Conservation (phyloP, 1,140 invertebrate genomes). For the Diachasmimorpha longicaudata region DNA sequence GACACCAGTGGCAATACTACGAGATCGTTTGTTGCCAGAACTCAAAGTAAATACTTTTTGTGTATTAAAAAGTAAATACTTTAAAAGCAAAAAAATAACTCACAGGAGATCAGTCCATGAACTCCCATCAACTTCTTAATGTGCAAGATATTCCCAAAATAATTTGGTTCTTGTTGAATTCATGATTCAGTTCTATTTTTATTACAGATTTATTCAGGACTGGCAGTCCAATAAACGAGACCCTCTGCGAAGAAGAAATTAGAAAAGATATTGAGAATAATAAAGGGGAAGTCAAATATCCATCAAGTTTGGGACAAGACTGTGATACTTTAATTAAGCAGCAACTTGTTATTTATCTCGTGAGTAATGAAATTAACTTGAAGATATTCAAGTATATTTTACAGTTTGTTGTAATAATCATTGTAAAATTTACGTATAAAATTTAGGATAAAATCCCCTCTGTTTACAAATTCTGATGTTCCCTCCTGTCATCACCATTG, state of each 20-base stretch:
- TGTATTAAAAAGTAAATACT: no score
- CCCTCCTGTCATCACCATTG: neutral
- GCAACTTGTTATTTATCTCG: slow-evolving; percentile 69
- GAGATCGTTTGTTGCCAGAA: slow-evolving; percentile 1
- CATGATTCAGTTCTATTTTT: neutral
- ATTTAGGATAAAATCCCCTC: no score
- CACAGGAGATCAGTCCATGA: no score
- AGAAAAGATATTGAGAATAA: slow-evolving; percentile 65
- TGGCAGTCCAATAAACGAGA: slow-evolving; percentile 1
- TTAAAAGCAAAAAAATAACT: no score
- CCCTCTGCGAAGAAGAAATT: slow-evolving; percentile 62
- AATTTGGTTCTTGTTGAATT: no score
- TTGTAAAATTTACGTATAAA: no score
- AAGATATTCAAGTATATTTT: no score
- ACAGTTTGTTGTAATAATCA: no score
- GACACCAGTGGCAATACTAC: slow-evolving; percentile 14
- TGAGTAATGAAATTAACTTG: no score
- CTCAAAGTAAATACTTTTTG: slow-evolving; percentile 1
- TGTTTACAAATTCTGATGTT: neutral
- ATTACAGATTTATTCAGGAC: slow-evolving; percentile 37
- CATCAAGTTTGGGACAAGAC: slow-evolving; percentile 68
- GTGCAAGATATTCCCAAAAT: no score
- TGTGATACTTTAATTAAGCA: slow-evolving; percentile 62
- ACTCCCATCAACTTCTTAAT: no score
- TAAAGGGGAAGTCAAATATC: slow-evolving; percentile 60